Conservation (phyloP, 2,797 vertebrate species). For the Pipistrellus nathusii region DNA sequence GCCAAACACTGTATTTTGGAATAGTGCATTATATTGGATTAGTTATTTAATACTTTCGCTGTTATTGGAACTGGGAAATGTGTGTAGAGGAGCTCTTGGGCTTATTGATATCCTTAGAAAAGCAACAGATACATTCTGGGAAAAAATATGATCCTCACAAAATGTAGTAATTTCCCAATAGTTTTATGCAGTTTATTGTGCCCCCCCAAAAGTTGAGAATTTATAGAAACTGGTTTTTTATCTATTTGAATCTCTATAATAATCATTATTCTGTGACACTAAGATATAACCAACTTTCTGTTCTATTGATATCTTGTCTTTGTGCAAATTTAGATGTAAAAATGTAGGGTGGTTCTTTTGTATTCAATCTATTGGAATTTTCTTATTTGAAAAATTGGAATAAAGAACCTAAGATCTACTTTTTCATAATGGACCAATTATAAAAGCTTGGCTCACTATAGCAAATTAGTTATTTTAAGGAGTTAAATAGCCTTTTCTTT, state of each 20-base stretch:
- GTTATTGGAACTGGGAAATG: slow-evolving; percentile 71
- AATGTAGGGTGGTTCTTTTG: not conserved
- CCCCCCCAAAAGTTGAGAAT: not conserved
- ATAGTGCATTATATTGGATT: slow-evolving; percentile 46
- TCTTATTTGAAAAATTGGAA: slow-evolving; percentile 56
- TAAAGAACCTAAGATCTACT: not conserved
- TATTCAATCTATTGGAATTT: slow-evolving; percentile 46
- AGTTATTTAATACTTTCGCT: slow-evolving; percentile 61
- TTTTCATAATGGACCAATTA: slow-evolving; percentile 28
- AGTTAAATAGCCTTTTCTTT: slow-evolving; percentile 58
- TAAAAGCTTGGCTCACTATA: slow-evolving; percentile 43
- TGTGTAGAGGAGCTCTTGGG: slow-evolving; percentile 39
- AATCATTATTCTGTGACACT: slow-evolving; percentile 25
- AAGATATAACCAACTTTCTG: slow-evolving; percentile 3
- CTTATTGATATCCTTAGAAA: slow-evolving; percentile 69
- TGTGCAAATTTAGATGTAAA: slow-evolving; percentile 36
- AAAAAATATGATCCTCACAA: slow-evolving; percentile 25
- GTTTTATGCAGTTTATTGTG: not conserved
- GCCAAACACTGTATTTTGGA: slow-evolving; percentile 59
- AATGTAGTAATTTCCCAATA: slow-evolving; percentile 33
- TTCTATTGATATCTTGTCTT: slow-evolving; percentile 57
- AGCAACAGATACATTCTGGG: slow-evolving; percentile 18
- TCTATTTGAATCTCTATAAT: not conserved
- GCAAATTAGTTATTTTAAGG: slow-evolving; percentile 49
- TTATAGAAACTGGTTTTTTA: slow-evolving; percentile 35